These are phyloP conservation scores for Adelphocoris suturalis DNA, from an alignment of 2,888 invertebrate genomes.

Conservation along the genomic window DNA sequence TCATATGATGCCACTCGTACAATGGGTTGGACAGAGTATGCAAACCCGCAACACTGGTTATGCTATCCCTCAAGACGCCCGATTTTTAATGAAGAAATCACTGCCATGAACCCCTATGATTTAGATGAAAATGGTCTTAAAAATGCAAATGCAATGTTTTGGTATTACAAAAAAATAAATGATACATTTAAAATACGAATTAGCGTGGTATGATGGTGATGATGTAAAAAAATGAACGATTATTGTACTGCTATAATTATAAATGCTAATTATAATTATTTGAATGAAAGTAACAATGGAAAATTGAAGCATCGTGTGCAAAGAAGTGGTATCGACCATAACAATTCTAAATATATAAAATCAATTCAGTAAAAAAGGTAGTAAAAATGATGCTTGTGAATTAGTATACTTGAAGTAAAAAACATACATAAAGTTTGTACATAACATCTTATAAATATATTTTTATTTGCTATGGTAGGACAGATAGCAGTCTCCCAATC, in stretches of 20 bases:
- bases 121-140: too few relatives aligned
- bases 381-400: slow-evolving; percentile 44
- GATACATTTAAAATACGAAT: too few relatives aligned
- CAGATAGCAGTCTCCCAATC: slow-evolving; percentile 47
- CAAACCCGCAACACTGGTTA: slow-evolving; percentile 45
- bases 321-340: not conserved
- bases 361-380: slow-evolving; percentile 22
- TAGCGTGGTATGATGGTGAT: too few relatives aligned
- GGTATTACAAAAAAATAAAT: too few relatives aligned
- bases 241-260: slow-evolving; percentile 45
- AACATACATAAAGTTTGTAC: slow-evolving; percentile 49
- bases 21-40: slow-evolving; percentile 44
- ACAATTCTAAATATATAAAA: slow-evolving; percentile 45
- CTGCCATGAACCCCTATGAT: not conserved
- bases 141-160: not conserved
- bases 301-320: slow-evolving; percentile 39
- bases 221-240: slow-evolving; percentile 27
- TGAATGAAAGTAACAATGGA: not conserved
- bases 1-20: slow-evolving; percentile 43
- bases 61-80: slow-evolving; percentile 47
- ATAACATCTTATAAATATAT: slow-evolving; percentile 47
- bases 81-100: slow-evolving; percentile 34
- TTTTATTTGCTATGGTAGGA: slow-evolving; percentile 44
- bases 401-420: slow-evolving; percentile 34
- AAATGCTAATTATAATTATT: slow-evolving; percentile 45